Evolutionary conservation across 2,113 vertebrate genomes (phyloP).

Genomic region (Sinocyclocheilus maitianheensis): DNA sequence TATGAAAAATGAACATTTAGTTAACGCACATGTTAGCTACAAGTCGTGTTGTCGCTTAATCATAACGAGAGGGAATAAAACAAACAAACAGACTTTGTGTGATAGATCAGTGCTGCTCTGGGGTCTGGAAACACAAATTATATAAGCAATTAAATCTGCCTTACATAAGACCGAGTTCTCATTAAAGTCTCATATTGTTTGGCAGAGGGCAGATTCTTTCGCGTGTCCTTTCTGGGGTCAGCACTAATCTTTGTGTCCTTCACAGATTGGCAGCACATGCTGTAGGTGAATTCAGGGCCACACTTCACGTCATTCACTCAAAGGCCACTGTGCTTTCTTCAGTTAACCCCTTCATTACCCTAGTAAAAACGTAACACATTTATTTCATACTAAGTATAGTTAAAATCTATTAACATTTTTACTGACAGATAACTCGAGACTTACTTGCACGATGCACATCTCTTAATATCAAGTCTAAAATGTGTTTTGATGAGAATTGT

Average conservation of each 20-base stretch:
- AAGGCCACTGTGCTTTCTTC: constrained; percentile 1
- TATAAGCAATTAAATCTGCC: not conserved
- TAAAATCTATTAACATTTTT: no score
- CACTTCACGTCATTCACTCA: constrained; percentile 26
- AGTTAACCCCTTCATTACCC: constrained; percentile 3
- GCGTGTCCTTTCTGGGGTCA: constrained; percentile 44
- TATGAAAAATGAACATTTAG: no score
- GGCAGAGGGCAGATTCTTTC: not conserved
- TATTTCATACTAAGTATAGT: no score
- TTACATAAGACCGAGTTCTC: not conserved
- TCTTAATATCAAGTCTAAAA: no score
- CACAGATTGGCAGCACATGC: constrained; percentile 45
- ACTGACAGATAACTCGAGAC: no score
- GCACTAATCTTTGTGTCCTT: constrained; percentile 52
- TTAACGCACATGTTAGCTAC: not conserved
- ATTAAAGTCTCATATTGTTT: constrained; percentile 9
- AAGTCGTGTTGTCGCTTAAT: not conserved
- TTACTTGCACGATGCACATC: no score
- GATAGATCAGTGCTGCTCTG: not conserved
- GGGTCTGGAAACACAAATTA: not conserved
- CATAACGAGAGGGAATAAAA: not conserved
- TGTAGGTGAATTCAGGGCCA: constrained; percentile 49
- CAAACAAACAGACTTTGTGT: not conserved
- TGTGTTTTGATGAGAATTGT: no score
- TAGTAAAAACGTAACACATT: no score